phyloP scores from a whole-genome alignment of 2,113 vertebrate species.

The Megalops atlanticus region DNA sequence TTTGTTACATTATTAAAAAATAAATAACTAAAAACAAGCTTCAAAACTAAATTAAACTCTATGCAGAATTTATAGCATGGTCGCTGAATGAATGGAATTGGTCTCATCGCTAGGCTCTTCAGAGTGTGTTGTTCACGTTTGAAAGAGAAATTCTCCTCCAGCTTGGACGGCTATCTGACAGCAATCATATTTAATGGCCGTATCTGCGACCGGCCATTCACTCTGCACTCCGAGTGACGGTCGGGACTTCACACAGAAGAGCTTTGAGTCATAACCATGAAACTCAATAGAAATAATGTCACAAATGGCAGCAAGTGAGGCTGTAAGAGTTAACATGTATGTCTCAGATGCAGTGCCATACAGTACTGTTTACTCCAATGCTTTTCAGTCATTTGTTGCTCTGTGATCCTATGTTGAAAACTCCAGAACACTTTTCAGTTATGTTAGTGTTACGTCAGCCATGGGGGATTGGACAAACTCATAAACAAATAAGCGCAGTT shows the following conservation, averaged over 20 bases:
- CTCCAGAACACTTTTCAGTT: neutral
- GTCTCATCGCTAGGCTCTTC: neutral
- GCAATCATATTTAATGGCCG: neutral
- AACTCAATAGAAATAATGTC: neutral
- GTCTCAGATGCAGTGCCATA: neutral
- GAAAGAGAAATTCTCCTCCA: neutral
- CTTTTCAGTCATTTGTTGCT: neutral
- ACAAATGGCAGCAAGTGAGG: neutral
- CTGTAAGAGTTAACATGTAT: neutral
- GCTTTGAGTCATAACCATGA: neutral
- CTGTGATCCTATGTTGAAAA: neutral
- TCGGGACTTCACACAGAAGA: neutral
- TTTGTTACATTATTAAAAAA: neutral
- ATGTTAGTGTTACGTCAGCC: too few relatives aligned
- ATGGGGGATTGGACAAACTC: neutral
- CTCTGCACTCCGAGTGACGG: neutral
- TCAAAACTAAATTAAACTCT: neutral
- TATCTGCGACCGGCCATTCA: neutral
- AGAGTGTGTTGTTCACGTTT: neutral
- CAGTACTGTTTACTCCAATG: neutral
- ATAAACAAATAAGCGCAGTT: neutral
- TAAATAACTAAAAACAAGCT: neutral
- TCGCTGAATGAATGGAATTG: neutral
- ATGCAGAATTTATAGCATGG: neutral
- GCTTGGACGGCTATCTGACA: neutral